Base-by-base conservation (phyloP, 2,113 vertebrate species). In the Zootoca vivipara region DNA sequence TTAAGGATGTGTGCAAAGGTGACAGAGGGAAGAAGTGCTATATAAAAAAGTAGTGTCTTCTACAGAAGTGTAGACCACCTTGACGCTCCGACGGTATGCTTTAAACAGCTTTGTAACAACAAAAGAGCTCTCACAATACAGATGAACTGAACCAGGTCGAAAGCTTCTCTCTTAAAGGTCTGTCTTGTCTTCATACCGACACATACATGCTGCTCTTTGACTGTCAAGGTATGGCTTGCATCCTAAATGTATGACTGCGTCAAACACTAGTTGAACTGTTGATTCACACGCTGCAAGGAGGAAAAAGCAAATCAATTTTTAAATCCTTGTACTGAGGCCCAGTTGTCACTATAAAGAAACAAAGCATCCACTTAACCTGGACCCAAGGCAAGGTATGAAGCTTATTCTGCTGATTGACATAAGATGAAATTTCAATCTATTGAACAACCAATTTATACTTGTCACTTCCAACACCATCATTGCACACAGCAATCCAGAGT, bases 201-300 rank as follows among this genome's bases (percentile, higher is more conserved):
- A 99, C 88, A 96, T 95, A 30, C 99, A 99, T 0, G 98, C 98
- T 3, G 97, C 97, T 82, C 98, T 96, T 92, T 99, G 99, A 90
- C 99, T 98, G 89, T 99, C 99, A 97, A 99, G 96, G 95, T 99
- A 99, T 0, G 99, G 99, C 79, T 99, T 99, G 91, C 99, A 99
- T 88, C 99, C 99, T 92, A 99, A 88, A 89, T 99, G 98, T 95
- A 99, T 98, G 15, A 99, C 98, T 0, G 98, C 97, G 89, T 99
- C 98, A 82, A 99, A 99, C 86, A 99, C 92, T 90, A 99, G 96
- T 30, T 97, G 98, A 92, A 99, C 98, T 1, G 98, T 94, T 5
- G 98, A 98, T 91, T 99, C 98, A 93, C 99, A 99, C 0, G 98
- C 98, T 99, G 97, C 77, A 89, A 92, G 69, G 58, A 65, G 10